Evolutionary conservation across 1,140 invertebrate genomes (phyloP).

Genomic region (Cecropterus lyciades): DNA sequence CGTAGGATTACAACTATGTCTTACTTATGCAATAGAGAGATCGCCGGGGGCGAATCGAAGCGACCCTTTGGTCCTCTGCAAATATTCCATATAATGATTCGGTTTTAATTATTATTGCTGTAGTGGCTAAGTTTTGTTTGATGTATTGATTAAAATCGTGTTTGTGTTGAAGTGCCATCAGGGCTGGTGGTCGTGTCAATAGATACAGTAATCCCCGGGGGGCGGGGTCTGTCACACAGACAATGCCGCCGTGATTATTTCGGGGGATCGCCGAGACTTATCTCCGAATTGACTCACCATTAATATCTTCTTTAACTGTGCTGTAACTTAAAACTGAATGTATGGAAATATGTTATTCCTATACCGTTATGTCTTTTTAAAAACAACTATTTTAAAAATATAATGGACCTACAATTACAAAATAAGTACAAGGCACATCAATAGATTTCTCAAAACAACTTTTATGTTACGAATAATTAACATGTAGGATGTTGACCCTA

Average conservation of each 20-base stretch:
- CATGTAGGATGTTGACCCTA: too few species aligned
- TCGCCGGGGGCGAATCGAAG: conserved; percentile 58
- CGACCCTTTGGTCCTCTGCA: conserved; percentile 77
- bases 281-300: conserved; percentile 21
- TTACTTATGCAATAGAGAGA: conserved; percentile 73
- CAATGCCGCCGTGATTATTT: conserved; percentile 43
- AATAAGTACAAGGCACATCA: too few species aligned
- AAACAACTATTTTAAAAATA: too few species aligned
- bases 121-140: conserved; percentile 78
- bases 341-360: too few species aligned
- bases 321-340: background rate
- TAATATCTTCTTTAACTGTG: conserved; percentile 19
- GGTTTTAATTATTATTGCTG: conserved; percentile 83
- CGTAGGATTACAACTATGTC: conserved; percentile 73
- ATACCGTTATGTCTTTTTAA: too few species aligned
- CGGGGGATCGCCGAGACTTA: conserved; percentile 37
- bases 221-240: conserved; percentile 46
- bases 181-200: conserved; percentile 57
- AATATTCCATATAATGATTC: conserved; percentile 83
- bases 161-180: conserved; percentile 77
- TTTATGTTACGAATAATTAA: too few species aligned
- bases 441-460: too few species aligned
- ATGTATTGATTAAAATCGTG: conserved; percentile 82
- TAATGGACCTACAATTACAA: too few species aligned
- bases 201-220: conserved; percentile 61